These are phyloP conservation scores for Rhineura floridana DNA, from an alignment of 2,113 vertebrate species.

Conservation along the genomic window DNA sequence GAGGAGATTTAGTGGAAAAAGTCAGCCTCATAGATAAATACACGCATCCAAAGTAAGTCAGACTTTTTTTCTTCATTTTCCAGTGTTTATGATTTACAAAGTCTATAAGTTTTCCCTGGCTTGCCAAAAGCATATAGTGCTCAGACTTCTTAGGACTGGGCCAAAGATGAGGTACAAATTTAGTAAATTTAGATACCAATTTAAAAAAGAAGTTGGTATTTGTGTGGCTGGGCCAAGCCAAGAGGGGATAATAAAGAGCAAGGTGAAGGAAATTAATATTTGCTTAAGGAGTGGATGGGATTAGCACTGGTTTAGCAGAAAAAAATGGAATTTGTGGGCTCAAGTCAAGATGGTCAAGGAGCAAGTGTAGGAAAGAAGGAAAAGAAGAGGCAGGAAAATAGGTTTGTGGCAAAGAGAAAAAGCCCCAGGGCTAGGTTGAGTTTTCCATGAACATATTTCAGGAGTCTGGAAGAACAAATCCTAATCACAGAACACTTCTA, in stretches of 20 bases:
- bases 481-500: not conserved
- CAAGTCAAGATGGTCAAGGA: not conserved
- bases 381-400: not conserved
- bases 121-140: not conserved
- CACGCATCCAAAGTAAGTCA: conserved; percentile 90
- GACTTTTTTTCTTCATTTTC: no score
- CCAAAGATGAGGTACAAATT: not conserved
- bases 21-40: conserved; percentile 89
- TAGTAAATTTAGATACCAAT: not conserved
- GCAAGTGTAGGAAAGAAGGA: not conserved
- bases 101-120: not conserved
- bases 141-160: not conserved
- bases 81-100: conserved; percentile 11
- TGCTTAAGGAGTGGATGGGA: not conserved
- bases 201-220: not conserved
- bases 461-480: not conserved
- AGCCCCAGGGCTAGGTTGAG: not conserved
- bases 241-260: not conserved
- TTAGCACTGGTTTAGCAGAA: not conserved
- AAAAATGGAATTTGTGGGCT: not conserved
- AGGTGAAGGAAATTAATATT: not conserved
- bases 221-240: not conserved
- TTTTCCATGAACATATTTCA: not conserved
- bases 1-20: conserved; percentile 92
- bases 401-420: not conserved